phyloP scores from a whole-genome alignment of 2,888 invertebrate genomes.

The Drosophila borborema region DNA sequence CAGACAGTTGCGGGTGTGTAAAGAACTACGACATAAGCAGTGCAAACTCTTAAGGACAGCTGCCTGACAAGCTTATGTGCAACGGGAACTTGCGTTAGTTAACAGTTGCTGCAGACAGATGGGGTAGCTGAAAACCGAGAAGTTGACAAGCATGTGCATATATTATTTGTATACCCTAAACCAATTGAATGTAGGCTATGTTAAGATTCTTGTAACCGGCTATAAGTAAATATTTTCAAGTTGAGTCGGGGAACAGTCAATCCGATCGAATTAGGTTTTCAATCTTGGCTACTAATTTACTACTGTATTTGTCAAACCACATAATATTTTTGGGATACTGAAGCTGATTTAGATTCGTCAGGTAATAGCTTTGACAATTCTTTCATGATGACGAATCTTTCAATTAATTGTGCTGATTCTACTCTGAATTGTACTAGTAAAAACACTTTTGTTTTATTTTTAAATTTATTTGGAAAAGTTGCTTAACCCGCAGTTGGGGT shows the following conservation, averaged over 20 bases:
- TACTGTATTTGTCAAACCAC: not conserved
- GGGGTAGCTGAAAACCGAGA: slow-evolving; percentile 9
- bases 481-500: not conserved
- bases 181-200: not conserved
- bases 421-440: no score
- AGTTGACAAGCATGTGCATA: slow-evolving; percentile 54
- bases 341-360: no score
- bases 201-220: not conserved
- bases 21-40: slow-evolving; percentile 21
- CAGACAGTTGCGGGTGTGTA: slow-evolving; percentile 85
- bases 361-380: not conserved
- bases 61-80: slow-evolving; percentile 34
- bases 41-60: slow-evolving; percentile 19
- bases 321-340: no score
- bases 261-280: not conserved
- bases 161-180: slow-evolving; percentile 42
- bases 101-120: slow-evolving; percentile 11
- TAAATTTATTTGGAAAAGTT: no score
- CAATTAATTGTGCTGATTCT: not conserved
- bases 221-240: no score
- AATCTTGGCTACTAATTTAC: not conserved
- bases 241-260: not conserved
- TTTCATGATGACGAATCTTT: not conserved
- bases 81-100: slow-evolving; percentile 31
- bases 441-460: no score